Evolutionary conservation across 2,888 invertebrate species (phyloP).

Genomic region (Aplocera efformata): DNA sequence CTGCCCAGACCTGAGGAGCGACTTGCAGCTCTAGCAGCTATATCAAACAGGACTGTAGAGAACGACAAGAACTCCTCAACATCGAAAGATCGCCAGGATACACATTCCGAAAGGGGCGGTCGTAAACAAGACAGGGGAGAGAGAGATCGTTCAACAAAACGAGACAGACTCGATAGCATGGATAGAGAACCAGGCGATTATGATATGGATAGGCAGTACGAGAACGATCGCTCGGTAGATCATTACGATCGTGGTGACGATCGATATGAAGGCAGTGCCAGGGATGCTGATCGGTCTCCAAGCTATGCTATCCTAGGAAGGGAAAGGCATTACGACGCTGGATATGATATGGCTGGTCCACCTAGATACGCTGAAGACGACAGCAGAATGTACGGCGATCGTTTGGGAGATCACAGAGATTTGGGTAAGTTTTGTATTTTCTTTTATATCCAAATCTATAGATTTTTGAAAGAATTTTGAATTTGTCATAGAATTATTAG

Average conservation of each 20-base stretch:
- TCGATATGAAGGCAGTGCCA: slow-evolving; percentile 60
- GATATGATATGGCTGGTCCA: slow-evolving; percentile 69
- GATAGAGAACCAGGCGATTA: slow-evolving; percentile 75
- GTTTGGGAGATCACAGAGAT: slow-evolving; percentile 68
- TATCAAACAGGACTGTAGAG: slow-evolving; percentile 69
- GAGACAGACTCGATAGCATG: slow-evolving; percentile 69
- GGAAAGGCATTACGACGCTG: slow-evolving; percentile 72
- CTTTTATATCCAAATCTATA: too few species aligned
- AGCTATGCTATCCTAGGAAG: slow-evolving; percentile 61
- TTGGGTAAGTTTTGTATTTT: slow-evolving; percentile 55
- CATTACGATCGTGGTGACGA: slow-evolving; percentile 73
- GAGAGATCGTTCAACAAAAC: slow-evolving; percentile 74
- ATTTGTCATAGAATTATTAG: too few species aligned
- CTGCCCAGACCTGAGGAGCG: slow-evolving; percentile 83
- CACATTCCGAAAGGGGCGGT: slow-evolving; percentile 69
- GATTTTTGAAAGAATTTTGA: too few species aligned
- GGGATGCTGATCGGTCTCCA: slow-evolving; percentile 70
- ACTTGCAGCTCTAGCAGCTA: slow-evolving; percentile 79
- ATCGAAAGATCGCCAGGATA: slow-evolving; percentile 72
- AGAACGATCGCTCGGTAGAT: slow-evolving; percentile 72
- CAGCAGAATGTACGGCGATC: slow-evolving; percentile 76
- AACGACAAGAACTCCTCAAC: slow-evolving; percentile 68
- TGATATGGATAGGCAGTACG: slow-evolving; percentile 71
- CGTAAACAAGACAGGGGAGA: slow-evolving; percentile 73
- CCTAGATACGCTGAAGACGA: slow-evolving; percentile 76